Conservation (phyloP, 2,113 vertebrate genomes). For the Dolichallabes microphthalmus region DNA sequence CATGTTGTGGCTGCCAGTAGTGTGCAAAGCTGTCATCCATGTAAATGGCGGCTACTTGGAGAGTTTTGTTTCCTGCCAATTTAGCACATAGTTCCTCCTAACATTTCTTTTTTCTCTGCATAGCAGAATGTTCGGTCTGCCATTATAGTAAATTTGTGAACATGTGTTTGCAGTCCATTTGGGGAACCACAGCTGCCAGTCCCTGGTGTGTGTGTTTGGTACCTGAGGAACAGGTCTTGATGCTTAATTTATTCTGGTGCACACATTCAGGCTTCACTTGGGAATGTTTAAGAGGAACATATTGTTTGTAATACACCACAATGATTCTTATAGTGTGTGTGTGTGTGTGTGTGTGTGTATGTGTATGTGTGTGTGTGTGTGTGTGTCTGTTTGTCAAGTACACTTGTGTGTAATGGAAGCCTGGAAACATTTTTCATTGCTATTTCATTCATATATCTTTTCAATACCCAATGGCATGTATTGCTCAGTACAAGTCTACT, state of each 20-base stretch:
- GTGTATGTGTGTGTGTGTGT: neutral
- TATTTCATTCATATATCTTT: neutral
- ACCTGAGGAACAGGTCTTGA: slow-evolving; percentile 58
- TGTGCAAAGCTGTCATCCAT: too few relatives aligned
- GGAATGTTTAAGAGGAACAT: slow-evolving; percentile 8
- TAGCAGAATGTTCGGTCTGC: slow-evolving; percentile 47
- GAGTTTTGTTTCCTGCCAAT: too few relatives aligned
- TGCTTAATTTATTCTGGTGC: slow-evolving; percentile 62
- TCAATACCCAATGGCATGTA: neutral
- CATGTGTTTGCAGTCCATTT: slow-evolving; percentile 56
- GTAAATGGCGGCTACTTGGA: too few relatives aligned
- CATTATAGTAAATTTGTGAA: slow-evolving; percentile 32
- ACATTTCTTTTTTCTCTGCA: slow-evolving; percentile 6
- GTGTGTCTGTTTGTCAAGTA: neutral
- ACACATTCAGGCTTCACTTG: slow-evolving; percentile 35
- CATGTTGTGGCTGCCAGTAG: too few relatives aligned
- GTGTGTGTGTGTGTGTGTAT: neutral
- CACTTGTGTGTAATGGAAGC: neutral
- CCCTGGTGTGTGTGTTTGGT: slow-evolving; percentile 52
- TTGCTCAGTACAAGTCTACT: neutral
- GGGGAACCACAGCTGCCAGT: slow-evolving; percentile 67
- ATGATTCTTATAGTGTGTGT: neutral
- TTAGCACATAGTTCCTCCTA: neutral
- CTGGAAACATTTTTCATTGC: neutral
- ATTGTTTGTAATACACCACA: slow-evolving; percentile 1